phyloP scores from a whole-genome alignment of 2,113 vertebrate genomes.

The Geothlypis trichas region DNA sequence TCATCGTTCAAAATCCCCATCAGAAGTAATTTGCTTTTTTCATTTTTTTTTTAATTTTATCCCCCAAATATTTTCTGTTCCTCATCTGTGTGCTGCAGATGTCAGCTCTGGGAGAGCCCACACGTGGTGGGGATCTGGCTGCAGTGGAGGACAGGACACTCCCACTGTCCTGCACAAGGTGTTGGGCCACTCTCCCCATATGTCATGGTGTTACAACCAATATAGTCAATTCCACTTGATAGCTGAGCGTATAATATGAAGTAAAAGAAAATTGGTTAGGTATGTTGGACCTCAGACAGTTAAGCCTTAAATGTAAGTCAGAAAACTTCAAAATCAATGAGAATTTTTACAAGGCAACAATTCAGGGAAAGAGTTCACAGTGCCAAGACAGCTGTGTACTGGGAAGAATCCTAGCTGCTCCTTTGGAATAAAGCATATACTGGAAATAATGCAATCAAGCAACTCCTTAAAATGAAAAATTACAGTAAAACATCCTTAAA shows the following conservation, averaged over 20 bases:
- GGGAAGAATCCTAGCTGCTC: conserved; percentile 47
- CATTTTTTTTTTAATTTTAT: background rate
- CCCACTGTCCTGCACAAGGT: background rate
- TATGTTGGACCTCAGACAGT: conserved; percentile 52
- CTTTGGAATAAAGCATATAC: conserved; percentile 40
- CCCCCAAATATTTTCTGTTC: background rate
- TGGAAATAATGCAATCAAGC: conserved; percentile 47
- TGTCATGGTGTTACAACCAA: conserved; percentile 53
- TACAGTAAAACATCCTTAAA: conserved; percentile 39
- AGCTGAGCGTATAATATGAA: conserved; percentile 54
- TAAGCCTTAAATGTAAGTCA: conserved; percentile 61
- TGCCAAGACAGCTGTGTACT: conserved; percentile 61
- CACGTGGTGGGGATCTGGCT: conserved; percentile 4
- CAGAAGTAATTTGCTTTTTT: background rate
- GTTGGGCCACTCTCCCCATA: background rate
- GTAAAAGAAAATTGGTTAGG: conserved; percentile 65
- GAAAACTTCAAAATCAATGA: conserved; percentile 65
- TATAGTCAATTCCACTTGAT: conserved; percentile 55
- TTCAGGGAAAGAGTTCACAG: conserved; percentile 12
- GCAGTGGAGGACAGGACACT: background rate
- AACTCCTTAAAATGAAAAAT: conserved; percentile 39
- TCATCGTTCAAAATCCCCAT: background rate
- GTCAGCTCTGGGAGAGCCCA: background rate
- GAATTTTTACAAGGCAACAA: conserved; percentile 66
- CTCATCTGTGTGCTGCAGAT: conserved; percentile 34